Conservation (phyloP, 2,113 vertebrate genomes). For the Opisthocomus hoazin region DNA sequence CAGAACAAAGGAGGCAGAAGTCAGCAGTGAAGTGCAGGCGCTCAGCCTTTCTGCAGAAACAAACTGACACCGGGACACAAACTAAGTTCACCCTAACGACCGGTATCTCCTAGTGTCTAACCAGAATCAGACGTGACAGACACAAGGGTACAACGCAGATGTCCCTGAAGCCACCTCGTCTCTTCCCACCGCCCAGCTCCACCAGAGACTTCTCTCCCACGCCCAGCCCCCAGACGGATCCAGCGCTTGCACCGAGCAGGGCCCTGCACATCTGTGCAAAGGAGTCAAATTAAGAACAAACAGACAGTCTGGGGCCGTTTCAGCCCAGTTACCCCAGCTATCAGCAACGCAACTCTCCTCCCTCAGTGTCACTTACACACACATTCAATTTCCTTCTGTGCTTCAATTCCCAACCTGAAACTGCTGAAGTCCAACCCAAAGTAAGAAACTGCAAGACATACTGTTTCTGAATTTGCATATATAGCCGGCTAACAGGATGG, state of each 20-base stretch:
- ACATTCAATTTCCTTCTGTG: neutral
- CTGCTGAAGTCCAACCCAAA: neutral
- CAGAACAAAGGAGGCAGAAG: neutral
- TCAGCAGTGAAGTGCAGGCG: neutral
- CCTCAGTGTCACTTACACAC: neutral
- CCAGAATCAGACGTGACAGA: too few species aligned
- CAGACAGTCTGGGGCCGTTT: too few species aligned
- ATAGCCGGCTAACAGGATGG: neutral
- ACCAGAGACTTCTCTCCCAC: neutral
- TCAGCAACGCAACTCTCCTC: neutral
- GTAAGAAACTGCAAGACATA: neutral
- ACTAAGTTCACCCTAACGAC: neutral
- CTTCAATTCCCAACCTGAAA: neutral
- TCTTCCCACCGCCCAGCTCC: neutral
- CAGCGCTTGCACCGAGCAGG: neutral
- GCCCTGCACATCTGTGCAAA: neutral
- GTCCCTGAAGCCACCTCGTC: neutral
- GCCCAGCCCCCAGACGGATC: neutral
- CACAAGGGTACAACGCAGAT: neutral
- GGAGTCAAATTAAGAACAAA: neutral
- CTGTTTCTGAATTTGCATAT: neutral
- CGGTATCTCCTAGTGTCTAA: too few species aligned
- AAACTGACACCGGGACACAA: neutral
- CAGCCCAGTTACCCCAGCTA: too few species aligned
- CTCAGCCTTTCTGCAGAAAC: neutral